phyloP scores from a whole-genome alignment of 2,888 invertebrate genomes.

The Leptura quadrifasciata region DNA sequence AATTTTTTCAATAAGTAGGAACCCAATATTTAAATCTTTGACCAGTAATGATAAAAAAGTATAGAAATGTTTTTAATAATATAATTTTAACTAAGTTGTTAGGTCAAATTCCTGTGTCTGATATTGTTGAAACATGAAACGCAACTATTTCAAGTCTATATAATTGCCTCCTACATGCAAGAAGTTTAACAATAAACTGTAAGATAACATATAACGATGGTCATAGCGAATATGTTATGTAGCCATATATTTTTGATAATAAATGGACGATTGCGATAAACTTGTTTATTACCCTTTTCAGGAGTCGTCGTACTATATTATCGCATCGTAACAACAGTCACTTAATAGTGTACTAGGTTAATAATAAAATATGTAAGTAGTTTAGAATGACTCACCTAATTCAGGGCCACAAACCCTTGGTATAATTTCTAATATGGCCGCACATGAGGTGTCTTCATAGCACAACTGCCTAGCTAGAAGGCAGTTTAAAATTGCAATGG shows the following conservation, averaged over 20 bases:
- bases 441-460: conserved; percentile 93
- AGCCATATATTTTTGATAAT: neutral
- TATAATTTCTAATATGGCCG: conserved; percentile 92
- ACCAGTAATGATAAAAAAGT: no score
- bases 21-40: no score
- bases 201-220: neutral
- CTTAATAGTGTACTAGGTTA: neutral
- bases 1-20: no score
- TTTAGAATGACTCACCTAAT: conserved; percentile 82
- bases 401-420: conserved; percentile 94
- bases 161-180: neutral
- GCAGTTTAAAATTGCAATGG: conserved; percentile 90
- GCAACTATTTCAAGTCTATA: neutral
- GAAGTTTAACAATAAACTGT: neutral
- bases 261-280: neutral
- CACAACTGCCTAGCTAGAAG: conserved; percentile 91
- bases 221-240: neutral
- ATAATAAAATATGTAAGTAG: neutral
- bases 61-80: neutral
- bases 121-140: neutral
- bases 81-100: neutral
- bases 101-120: neutral
- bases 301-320: neutral
- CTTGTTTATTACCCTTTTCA: neutral
- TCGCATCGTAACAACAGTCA: neutral